Evolutionary conservation across 92 coral and sea anemone genomes (phyloP).

Genomic region (Phenganax stokvisi): DNA sequence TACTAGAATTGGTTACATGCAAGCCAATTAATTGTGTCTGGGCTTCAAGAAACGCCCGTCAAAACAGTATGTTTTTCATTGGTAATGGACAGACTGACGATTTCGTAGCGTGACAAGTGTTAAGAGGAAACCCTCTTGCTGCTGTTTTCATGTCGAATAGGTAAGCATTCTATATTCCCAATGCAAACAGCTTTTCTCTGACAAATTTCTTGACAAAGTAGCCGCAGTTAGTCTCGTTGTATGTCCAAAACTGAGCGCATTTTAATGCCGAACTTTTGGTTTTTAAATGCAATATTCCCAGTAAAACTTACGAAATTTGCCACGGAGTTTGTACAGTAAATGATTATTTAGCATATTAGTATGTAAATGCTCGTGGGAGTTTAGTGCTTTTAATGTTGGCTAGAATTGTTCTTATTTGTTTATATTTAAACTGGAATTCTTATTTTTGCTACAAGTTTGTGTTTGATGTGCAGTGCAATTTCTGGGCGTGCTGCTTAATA

Average conservation of each 20-base stretch:
- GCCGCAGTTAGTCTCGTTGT: background rate
- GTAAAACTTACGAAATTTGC: background rate
- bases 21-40: background rate
- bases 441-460: background rate
- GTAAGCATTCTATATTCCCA: background rate
- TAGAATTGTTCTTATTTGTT: background rate
- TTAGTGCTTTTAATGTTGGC: background rate
- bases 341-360: background rate
- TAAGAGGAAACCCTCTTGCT: background rate
- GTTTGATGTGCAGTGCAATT: background rate
- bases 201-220: background rate
- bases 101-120: conserved; percentile 7
- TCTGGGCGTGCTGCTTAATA: background rate
- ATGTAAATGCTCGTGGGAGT: background rate
- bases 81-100: background rate
- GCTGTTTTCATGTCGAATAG: conserved; percentile 1
- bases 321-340: background rate
- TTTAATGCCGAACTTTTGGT: background rate
- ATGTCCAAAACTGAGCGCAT: background rate
- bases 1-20: background rate
- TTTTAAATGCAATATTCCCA: background rate
- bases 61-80: background rate
- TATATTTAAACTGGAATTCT: background rate
- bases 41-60: background rate
- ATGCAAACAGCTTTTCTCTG: background rate